Base-by-base conservation (phyloP, 2,797 vertebrate species). In the Otolemur crassicaudatus region DNA sequence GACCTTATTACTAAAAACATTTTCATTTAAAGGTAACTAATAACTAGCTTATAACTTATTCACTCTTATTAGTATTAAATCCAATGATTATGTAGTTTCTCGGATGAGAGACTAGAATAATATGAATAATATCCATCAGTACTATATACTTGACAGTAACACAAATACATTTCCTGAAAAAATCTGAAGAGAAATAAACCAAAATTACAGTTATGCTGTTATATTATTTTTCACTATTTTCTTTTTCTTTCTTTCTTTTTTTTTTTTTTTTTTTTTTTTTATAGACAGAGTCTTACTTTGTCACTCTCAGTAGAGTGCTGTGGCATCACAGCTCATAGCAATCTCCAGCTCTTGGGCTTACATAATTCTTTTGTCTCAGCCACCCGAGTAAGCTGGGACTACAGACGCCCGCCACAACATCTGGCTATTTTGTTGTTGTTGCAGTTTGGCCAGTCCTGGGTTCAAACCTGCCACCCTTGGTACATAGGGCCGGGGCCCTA, bases 141-240 rank as follows among this genome's bases (percentile, higher is more conserved):
- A 83, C 22, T 73, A 92, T 76, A 90, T 49, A 80, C 23, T 93
- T 87, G 43, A 73, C 60, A 89, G 5, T 76, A 83, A 92, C 7
- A 19, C 67, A 89, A 94, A 94, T 40, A 65, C 58, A 84, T 93
- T 92, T 91, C 29, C 27, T 87, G 49, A 77, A 96, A 94, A 80
- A 9, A 37, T 87, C 69, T 91, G 27, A 70, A 91, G 58, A 92
- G 23, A 72, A 75, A 70, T 1, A 79, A 87, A 73, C 19, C 70
- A 49, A 94, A 84, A 40, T 4, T 91, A 10, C 37, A 82, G 34
- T 58, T 95, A 70, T 37, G 69, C 16, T 93, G 81, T 20, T 31
- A 76, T 87, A 87, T 72, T 29, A 92, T 83, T 72, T 95, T 92
- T 84, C 49, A 94, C 43, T 96, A 87, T 61, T 83, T 67, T 63